Evolutionary conservation across 2,888 invertebrate genomes (phyloP).

Genomic region (Drosophila subquinaria): DNA sequence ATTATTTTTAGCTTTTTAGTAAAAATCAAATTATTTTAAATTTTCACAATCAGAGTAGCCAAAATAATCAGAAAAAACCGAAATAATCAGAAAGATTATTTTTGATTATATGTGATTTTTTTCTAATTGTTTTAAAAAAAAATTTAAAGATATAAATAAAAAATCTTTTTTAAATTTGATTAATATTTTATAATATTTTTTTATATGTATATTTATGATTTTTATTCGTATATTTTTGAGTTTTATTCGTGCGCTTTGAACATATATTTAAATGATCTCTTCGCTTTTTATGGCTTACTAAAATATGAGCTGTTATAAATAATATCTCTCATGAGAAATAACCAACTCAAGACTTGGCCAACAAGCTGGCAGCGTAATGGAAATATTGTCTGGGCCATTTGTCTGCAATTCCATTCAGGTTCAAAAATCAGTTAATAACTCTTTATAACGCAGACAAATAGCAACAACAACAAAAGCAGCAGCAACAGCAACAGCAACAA

Average conservation of each 20-base stretch:
- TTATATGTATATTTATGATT: background rate
- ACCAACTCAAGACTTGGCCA: conserved; percentile 15
- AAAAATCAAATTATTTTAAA: too few relatives aligned
- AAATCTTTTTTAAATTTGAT: background rate
- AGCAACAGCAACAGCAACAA: background rate
- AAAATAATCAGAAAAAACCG: too few relatives aligned
- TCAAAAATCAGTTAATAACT: conserved; percentile 69
- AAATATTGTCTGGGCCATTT: conserved; percentile 52
- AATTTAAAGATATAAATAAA: too few relatives aligned
- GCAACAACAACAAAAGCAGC: conserved; percentile 8
- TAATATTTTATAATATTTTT: background rate
- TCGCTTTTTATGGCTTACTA: background rate
- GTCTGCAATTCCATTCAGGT: conserved; percentile 60
- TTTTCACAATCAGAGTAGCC: too few relatives aligned
- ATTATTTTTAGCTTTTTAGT: too few relatives aligned
- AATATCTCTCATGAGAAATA: background rate
- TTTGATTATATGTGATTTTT: too few relatives aligned
- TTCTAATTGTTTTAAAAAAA: too few relatives aligned
- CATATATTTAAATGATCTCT: conserved; percentile 5
- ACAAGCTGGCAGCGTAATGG: conserved; percentile 32
- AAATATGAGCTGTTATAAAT: background rate
- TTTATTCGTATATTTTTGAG: background rate
- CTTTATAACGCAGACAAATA: conserved; percentile 55
- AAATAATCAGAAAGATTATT: too few relatives aligned
- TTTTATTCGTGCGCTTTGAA: background rate